Percentiles rank a stretch among this genome's conserved stretches.
These are phyloP conservation scores for Campylomormyrus tamandua DNA, from an alignment of 2,113 vertebrate genomes.

Conservation along the genomic window DNA sequence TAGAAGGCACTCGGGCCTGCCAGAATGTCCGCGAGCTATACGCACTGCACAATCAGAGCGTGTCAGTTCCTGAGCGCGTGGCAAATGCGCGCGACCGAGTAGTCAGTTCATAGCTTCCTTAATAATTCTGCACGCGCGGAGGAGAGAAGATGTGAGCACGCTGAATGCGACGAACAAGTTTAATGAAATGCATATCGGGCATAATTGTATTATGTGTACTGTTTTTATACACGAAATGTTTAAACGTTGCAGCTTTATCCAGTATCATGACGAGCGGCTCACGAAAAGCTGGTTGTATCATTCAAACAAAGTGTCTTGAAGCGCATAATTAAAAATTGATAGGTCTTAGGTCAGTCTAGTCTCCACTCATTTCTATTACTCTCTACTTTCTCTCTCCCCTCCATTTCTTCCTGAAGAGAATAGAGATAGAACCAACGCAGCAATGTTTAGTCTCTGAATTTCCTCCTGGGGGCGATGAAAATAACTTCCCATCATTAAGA, in stretches of 20 bases:
- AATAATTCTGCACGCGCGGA: slow-evolving; percentile 20
- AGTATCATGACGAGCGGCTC: not conserved
- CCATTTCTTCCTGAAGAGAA: slow-evolving; percentile 35
- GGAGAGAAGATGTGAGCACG: slow-evolving; percentile 26
- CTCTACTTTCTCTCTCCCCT: slow-evolving; percentile 24
- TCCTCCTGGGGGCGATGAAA: slow-evolving; percentile 67
- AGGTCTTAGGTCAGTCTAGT: slow-evolving; percentile 48
- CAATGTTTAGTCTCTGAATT: slow-evolving; percentile 59
- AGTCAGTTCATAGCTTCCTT: slow-evolving; percentile 20
- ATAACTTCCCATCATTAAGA: slow-evolving; percentile 69
- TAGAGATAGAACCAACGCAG: slow-evolving; percentile 55
- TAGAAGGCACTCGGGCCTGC: slow-evolving; percentile 62
- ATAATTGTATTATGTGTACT: not conserved
- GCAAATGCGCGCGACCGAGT: slow-evolving; percentile 17
- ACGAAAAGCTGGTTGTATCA: slow-evolving; percentile 28
- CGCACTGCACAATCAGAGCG: slow-evolving; percentile 33
- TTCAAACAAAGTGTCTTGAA: slow-evolving; percentile 48
- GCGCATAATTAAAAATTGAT: slow-evolving; percentile 65
- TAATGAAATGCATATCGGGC: not conserved
- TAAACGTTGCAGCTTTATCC: not conserved
- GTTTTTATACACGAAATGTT: not conserved
- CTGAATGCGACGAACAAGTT: not conserved
- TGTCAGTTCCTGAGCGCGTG: slow-evolving; percentile 27
- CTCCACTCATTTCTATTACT: slow-evolving; percentile 27
- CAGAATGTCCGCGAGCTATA: slow-evolving; percentile 45